Percentiles rank a stretch among this genome's conserved stretches.
phyloP scores from a whole-genome alignment of 2,113 vertebrate genomes.

The Otus sunia region DNA sequence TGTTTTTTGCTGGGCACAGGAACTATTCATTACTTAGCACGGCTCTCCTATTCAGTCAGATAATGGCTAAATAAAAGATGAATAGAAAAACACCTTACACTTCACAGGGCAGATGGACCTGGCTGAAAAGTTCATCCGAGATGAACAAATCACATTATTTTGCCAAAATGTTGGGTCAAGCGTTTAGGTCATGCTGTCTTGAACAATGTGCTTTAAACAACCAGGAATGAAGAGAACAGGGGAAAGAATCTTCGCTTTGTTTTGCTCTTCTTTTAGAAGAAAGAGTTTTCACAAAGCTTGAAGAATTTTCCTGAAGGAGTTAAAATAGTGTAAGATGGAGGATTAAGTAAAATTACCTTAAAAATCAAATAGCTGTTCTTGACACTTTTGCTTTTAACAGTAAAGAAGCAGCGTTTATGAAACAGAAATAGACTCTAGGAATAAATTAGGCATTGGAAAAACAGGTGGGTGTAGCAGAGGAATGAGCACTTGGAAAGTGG shows the following conservation, averaged over 20 bases:
- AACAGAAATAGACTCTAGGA: background rate
- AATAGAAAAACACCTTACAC: rapidly evolving
- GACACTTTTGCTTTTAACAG: background rate
- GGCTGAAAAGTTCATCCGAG: background rate
- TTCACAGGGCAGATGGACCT: background rate
- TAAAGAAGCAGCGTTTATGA: background rate
- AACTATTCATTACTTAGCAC: background rate
- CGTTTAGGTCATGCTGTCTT: background rate
- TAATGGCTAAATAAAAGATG: background rate
- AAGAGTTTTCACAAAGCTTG: background rate
- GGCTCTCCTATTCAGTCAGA: background rate
- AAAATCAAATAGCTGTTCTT: background rate
- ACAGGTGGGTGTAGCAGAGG: background rate
- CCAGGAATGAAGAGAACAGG: background rate
- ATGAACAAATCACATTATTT: background rate
- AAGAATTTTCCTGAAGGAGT: background rate
- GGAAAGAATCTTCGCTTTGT: background rate
- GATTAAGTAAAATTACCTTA: background rate
- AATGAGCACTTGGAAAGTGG: background rate
- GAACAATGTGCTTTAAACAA: background rate
- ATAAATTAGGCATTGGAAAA: background rate
- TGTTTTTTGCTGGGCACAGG: background rate
- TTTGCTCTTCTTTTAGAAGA: background rate
- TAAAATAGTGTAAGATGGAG: background rate
- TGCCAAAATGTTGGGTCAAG: background rate